These are phyloP conservation scores for Lanius collurio DNA, from an alignment of 2,113 vertebrate genomes.

Conservation along the genomic window DNA sequence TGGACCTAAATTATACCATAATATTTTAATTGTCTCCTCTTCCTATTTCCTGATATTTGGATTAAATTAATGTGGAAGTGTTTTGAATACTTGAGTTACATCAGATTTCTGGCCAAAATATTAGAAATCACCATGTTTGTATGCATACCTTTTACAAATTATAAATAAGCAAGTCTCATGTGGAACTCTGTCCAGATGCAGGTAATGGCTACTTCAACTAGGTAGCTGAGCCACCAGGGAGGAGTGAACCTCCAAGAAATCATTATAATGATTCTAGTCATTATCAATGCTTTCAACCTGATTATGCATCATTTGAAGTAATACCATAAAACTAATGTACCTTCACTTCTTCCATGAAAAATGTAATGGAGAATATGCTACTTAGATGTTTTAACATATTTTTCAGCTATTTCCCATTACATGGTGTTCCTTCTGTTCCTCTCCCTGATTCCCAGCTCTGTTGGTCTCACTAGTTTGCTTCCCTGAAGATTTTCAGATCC, in stretches of 20 bases:
- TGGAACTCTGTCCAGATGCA: not conserved
- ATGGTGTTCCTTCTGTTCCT: too few species aligned
- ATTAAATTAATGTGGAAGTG: not conserved
- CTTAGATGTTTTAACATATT: not conserved
- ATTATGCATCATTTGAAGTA: not conserved
- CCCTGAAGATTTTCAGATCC: not conserved
- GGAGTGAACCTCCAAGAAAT: not conserved
- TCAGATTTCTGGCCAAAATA: not conserved
- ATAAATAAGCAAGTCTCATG: not conserved
- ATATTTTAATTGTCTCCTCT: not conserved
- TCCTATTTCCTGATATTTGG: not conserved
- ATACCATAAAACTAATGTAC: not conserved
- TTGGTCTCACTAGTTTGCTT: not conserved
- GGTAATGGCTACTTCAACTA: not conserved
- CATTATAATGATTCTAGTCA: not conserved
- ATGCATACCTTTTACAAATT: not conserved
- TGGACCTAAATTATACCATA: not conserved
- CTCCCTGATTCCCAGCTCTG: not conserved
- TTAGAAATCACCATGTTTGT: not conserved
- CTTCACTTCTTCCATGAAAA: not conserved
- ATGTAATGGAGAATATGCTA: not conserved
- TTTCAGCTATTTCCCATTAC: not conserved
- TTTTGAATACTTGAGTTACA: not conserved
- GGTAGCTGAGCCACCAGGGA: not conserved
- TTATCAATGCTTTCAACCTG: not conserved